Base-by-base conservation (phyloP, 2,113 vertebrate genomes). In the Poecilia latipinna region DNA sequence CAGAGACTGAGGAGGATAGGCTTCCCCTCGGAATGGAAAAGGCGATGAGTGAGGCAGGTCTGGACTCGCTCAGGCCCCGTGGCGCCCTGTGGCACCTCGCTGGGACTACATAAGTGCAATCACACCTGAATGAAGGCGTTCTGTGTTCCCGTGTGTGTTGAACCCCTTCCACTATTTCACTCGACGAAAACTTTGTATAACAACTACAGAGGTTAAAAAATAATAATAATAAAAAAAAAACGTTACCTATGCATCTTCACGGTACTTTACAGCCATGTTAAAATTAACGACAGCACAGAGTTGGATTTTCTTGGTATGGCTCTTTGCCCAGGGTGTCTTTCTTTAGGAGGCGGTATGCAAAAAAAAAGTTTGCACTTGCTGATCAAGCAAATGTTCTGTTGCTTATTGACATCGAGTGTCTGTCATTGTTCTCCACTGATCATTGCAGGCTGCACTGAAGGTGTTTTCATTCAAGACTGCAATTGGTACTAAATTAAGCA, bases 11-110 rank as follows among this genome's bases (percentile, higher is more conserved):
- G 19, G 35, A 79, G 74, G 78, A 72, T 68, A 85, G 74, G 72
- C 68, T 75, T 85, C 68, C 77, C 83, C 70, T 86, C 79, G 65
- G 78, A 87, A 80, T 83, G 83, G 85, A 70, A 37, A 76, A n/a
- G 75, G 74, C 81, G 85, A 82, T 81, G 88, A 90, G 54, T 24
- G 26, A 72, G 91, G 87, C 96, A 94, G 92, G 96, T 85, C 93
- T 33, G 48, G 93, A 77, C 96, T 93, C 78, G 95, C 82, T 86
- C 22, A 68, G 76, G 78, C 78, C 90, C 80, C 89, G 75, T 42
- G 90, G 84, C 71, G 88, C 91, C 64, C 15, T 75, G 82, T 82
- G 72, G 72, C 78, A 88, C 74, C 86, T 87, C 87, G 44, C 64
- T 86, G 88, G 80, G 79, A 78, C 78, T 75, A 82, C 90, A 90